These are phyloP conservation scores for Pygocentrus nattereri DNA, from an alignment of 2,797 vertebrate species.

Conservation along the genomic window DNA sequence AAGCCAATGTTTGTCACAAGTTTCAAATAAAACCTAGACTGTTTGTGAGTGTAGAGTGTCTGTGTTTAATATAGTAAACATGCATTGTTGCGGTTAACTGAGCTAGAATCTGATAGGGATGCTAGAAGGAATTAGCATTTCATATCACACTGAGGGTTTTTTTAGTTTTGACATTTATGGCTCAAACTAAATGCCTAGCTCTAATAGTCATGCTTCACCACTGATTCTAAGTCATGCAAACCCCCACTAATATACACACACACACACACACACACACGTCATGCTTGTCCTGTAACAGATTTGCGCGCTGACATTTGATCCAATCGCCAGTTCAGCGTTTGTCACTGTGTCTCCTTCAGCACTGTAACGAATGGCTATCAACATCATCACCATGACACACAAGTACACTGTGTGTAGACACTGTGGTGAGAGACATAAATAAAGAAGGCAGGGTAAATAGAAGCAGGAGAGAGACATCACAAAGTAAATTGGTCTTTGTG, in stretches of 20 bases:
- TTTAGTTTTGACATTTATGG: too few species aligned
- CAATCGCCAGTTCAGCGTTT: constrained; percentile 37
- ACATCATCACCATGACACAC: constrained; percentile 22
- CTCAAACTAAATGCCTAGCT: too few species aligned
- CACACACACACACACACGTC: constrained; percentile 16
- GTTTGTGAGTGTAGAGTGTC: too few species aligned
- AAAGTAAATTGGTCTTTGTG: constrained; percentile 52
- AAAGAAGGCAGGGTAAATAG: constrained; percentile 50
- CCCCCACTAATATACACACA: not conserved
- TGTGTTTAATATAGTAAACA: too few species aligned
- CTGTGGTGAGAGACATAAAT: constrained; percentile 38
- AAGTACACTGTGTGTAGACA: constrained; percentile 27
- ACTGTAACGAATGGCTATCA: constrained; percentile 43
- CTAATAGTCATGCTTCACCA: too few species aligned
- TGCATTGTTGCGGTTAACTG: too few species aligned
- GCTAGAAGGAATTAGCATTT: too few species aligned
- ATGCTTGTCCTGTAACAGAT: constrained; percentile 63
- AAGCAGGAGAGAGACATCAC: constrained; percentile 58
- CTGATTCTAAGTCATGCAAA: too few species aligned
- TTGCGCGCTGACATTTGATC: constrained; percentile 67
- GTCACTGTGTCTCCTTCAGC: constrained; percentile 32
- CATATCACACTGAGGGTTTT: too few species aligned
- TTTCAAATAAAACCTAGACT: too few species aligned
- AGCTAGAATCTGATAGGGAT: too few species aligned
- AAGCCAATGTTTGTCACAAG: too few species aligned